Base-by-base conservation (phyloP, 2,888 invertebrate species). In the Mesopsocus fuscifrons region DNA sequence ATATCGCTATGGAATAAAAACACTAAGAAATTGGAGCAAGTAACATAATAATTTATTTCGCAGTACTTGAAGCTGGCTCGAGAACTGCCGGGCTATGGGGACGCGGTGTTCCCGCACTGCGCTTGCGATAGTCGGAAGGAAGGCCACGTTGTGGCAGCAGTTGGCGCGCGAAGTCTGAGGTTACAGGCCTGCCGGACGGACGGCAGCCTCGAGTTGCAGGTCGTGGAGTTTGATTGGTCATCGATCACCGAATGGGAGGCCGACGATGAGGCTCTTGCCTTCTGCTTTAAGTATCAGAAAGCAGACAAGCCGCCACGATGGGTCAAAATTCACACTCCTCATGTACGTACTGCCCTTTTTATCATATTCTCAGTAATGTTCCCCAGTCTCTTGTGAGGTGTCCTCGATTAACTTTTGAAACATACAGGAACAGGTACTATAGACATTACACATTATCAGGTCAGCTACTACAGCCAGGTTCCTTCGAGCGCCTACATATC, bases 101-200 rank as follows among this genome's bases (percentile, higher is more conserved):
- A 85, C 58, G 72, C 94, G 11, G 81, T 85, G 41, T 94, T 97
- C 66, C 98, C 98, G 21, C 89, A 92, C 65, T 81, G 94, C 59
- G 69, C 80, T 23, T 89, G 91, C 63, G 91, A 92, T 67, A 83
- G 85, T 26, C 69, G 85, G 45, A 87, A 85, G 59, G 81, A 78
- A 50, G 89, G 88, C 33, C 85, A 85, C 61, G 87, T 89, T 40
- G 69, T 80, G 44, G 74, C 79, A 40, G 71, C 77, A 13, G 68
- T 87, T 33, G 79, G 81, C 58, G 57, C 67, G 57, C 62, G 61
- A 34, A 61, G 64, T 45, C 69, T 77, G 52, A 79, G 80, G 60
- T 65, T 97, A 47, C 77, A 84, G 52, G 81, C 91, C 16, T 89
- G 89, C 59, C 73, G 77, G 52, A 78, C 78, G 54, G 83, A 83